Base-by-base conservation (phyloP, 2,113 vertebrate genomes). In the Gallinago paraguaiae region DNA sequence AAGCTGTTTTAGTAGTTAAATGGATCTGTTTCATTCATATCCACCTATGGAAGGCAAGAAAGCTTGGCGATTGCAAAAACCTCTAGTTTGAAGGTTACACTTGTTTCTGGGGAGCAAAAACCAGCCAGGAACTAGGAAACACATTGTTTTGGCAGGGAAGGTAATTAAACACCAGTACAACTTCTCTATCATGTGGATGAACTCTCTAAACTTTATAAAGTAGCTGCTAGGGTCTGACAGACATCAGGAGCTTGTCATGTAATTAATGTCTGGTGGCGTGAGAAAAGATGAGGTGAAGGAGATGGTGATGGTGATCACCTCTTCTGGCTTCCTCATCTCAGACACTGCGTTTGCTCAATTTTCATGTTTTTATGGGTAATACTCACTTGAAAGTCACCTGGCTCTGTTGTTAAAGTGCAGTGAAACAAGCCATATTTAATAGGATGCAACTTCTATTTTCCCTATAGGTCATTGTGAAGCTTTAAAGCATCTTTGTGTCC, bases 11-110 rank as follows among this genome's bases (percentile, higher is more conserved):
- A 18, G 33, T 27, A 6, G 7, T 46, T 35, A 56, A 75, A 82
- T 41, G 6, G 30, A 41, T 63, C 14, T 0, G 2, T 71, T 91
- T 82, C 33, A 18, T 75, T 77, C 30, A 25, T 39, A 39, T 68
- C 11, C 11, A 13, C 1, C 1, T 51, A 7, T 4, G 22, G 61
- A 74, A 63, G 25, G 22, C 0, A 8, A 46, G 17, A 61, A 91
- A 77, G 2, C 9, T 63, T 78, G 48, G 5, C 25, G 57, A 9
- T 28, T 61, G 9, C 5, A n/a, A 39, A 31, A 53, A 33, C 8
- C 7, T 3, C 17, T 43, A 37, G 35, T 61, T 77, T 1, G 6
- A 71, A 57, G 28, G 30, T 65, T 68, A 46, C 2, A 3, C 1
- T 2, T 33, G 5, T 59, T 93, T 82, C 28, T 85, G 31, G 5